Conservation (phyloP, 1,140 invertebrate species). For the Drosophila equinoxialis region DNA sequence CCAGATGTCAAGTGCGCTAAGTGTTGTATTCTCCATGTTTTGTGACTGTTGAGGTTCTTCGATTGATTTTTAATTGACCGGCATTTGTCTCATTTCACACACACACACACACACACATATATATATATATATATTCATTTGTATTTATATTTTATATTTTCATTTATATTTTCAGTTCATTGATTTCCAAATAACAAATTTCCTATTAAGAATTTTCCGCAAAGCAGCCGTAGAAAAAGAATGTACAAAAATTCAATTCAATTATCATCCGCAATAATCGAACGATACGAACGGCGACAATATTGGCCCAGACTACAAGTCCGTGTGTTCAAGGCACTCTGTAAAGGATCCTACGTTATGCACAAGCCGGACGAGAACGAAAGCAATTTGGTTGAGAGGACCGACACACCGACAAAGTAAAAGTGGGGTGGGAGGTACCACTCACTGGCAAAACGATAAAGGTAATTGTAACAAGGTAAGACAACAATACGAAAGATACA, state of each 20-base stretch:
- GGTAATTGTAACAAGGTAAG: conserved; percentile 73
- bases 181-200: conserved; percentile 70
- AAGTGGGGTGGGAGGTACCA: background rate
- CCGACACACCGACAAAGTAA: background rate
- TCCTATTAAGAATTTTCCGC: conserved; percentile 67
- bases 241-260: conserved; percentile 46
- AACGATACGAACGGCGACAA: conserved; percentile 14
- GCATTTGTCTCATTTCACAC: conserved; percentile 35
- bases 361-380: conserved; percentile 28
- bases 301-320: conserved; percentile 1
- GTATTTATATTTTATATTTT: too few relatives aligned
- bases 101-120: conserved; percentile 20
- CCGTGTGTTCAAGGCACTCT: conserved; percentile 14
- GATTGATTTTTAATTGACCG: conserved; percentile 35
- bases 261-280: conserved; percentile 67
- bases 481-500: conserved; percentile 49
- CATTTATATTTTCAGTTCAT: conserved; percentile 53
- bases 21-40: conserved; percentile 48
- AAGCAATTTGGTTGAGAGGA: conserved; percentile 53
- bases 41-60: conserved; percentile 1
- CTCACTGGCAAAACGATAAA: conserved; percentile 29
- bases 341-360: conserved; percentile 10
- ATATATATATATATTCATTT: conserved; percentile 9
- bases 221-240: conserved; percentile 34
- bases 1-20: background rate